Conservation (phyloP, 2,113 vertebrate species). For the Chlorodrepanis virens region DNA sequence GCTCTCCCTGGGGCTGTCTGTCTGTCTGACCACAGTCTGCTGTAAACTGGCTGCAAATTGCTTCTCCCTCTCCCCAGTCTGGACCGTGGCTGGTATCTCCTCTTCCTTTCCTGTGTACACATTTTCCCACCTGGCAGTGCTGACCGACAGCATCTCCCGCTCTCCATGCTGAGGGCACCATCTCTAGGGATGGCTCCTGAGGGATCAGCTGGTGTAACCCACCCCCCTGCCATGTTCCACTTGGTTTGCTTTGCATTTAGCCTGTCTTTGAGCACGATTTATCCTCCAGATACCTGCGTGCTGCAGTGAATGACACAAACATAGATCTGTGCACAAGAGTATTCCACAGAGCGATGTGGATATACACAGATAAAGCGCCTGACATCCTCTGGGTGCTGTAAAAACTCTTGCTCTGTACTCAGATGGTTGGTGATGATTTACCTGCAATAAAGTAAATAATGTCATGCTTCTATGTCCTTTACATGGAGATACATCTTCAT, state of each 20-base stretch:
- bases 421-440: not conserved
- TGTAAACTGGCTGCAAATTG: not conserved
- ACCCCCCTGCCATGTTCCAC: not conserved
- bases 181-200: rapidly evolving
- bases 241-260: not conserved
- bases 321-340: not conserved
- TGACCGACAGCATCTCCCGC: not conserved
- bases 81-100: not conserved
- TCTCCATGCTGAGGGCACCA: not conserved
- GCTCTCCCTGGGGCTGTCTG: not conserved
- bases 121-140: not conserved
- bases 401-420: not conserved
- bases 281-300: not conserved
- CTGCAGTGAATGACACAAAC: not conserved
- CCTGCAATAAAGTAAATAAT: not conserved
- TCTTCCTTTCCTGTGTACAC: not conserved
- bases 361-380: not conserved
- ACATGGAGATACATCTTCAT: not conserved
- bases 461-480: not conserved
- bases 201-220: not conserved
- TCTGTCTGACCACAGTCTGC: conserved; percentile 3
- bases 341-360: not conserved
- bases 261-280: not conserved
- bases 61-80: not conserved
- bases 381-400: not conserved